phyloP scores from a whole-genome alignment of 2,113 vertebrate genomes.

The Chelonoidis abingdonii region DNA sequence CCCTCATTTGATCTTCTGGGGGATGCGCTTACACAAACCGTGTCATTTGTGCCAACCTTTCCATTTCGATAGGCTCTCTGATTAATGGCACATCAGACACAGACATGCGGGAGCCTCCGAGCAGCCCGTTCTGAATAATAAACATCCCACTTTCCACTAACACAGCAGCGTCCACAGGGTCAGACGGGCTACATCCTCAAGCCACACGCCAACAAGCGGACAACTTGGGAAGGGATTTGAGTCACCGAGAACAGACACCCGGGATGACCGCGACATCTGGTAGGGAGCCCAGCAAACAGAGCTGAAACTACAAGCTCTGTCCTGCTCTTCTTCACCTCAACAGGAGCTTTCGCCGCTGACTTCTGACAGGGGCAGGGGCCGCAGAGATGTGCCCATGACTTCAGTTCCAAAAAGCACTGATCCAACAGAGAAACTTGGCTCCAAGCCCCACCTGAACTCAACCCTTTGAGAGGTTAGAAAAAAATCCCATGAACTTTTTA shows the following conservation, averaged over 20 bases:
- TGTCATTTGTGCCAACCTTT: conserved; percentile 33
- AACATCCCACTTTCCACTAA: conserved; percentile 69
- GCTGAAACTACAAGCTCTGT: background rate
- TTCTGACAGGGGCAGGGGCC: background rate
- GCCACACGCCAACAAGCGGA: too few relatives aligned
- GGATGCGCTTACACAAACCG: conserved; percentile 23
- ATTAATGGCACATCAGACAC: conserved; percentile 70
- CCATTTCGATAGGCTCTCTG: conserved; percentile 24
- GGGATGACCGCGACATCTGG: background rate
- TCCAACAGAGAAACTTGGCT: background rate
- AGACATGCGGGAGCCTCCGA: conserved; percentile 68
- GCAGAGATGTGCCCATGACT: background rate
- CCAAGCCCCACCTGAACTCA: background rate
- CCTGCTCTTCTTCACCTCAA: background rate
- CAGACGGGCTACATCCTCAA: background rate
- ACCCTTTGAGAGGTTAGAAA: background rate
- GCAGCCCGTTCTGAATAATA: conserved; percentile 62
- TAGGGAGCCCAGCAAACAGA: background rate
- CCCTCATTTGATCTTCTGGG: background rate
- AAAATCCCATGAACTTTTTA: background rate
- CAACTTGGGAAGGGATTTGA: background rate
- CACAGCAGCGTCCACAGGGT: background rate
- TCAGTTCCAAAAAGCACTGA: background rate
- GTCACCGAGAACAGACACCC: background rate
- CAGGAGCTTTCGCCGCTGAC: background rate